Conservation (phyloP, 2,797 vertebrate species). For the Syngnathus rostellatus region DNA sequence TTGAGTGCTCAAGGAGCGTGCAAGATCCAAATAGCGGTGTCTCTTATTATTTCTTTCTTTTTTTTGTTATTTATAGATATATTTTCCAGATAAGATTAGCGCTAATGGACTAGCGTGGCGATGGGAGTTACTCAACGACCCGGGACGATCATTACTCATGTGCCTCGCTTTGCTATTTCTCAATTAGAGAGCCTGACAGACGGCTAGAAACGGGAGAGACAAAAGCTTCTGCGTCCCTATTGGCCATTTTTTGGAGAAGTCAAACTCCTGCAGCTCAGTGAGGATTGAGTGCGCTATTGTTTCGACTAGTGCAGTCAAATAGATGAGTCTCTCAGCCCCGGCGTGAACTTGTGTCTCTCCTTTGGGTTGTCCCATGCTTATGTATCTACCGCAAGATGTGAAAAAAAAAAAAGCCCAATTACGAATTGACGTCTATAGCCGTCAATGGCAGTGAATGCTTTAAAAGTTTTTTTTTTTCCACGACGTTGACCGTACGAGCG, state of each 20-base stretch:
- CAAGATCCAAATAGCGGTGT: constrained; percentile 21
- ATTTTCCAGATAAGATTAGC: constrained; percentile 46
- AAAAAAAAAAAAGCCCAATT: background rate
- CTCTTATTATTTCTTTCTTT: constrained; percentile 8
- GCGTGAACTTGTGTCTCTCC: background rate
- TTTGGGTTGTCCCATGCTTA: background rate
- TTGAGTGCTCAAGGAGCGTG: constrained; percentile 19
- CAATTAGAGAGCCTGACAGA: constrained; percentile 52
- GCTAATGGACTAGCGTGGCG: constrained; percentile 27
- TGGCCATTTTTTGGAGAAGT: background rate
- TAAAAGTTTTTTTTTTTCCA: too few relatives aligned
- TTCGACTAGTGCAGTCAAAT: constrained; percentile 63
- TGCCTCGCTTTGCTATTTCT: constrained; percentile 36
- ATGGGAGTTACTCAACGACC: constrained; percentile 26
- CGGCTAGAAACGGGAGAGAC: constrained; percentile 39
- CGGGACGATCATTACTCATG: constrained; percentile 47
- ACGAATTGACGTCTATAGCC: too few relatives aligned
- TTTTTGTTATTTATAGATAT: background rate
- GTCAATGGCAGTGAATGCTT: too few relatives aligned
- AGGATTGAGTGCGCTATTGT: constrained; percentile 64
- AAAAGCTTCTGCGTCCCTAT: constrained; percentile 26
- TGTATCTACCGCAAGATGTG: background rate
- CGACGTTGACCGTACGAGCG: too few relatives aligned
- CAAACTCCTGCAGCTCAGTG: constrained; percentile 18
- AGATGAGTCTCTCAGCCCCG: constrained; percentile 25